Conservation (phyloP, 2,888 invertebrate genomes). For the Timema cristinae region DNA sequence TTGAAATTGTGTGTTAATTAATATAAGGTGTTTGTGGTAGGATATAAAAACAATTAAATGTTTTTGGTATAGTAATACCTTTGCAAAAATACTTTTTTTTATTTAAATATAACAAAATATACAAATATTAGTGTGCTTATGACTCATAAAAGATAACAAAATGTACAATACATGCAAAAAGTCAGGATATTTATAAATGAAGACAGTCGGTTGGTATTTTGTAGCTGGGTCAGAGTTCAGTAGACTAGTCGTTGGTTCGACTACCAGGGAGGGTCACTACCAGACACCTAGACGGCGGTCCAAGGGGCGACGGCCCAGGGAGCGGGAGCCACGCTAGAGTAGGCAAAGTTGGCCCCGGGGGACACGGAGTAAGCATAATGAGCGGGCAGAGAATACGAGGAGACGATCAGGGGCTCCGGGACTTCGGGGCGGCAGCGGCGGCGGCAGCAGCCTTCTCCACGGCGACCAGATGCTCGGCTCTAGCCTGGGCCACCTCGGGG, state of each 20-base stretch:
- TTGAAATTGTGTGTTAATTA: too few relatives aligned
- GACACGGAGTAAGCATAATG: slow-evolving; percentile 40
- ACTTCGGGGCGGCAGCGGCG: slow-evolving; percentile 37
- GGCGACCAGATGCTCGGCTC: slow-evolving; percentile 47
- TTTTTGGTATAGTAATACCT: too few relatives aligned
- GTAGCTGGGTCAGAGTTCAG: too few relatives aligned
- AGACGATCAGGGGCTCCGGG: slow-evolving; percentile 27
- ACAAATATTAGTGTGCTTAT: too few relatives aligned
- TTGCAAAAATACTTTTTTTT: too few relatives aligned
- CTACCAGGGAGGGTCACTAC: background rate
- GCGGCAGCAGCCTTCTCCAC: slow-evolving; percentile 32
- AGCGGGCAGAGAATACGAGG: slow-evolving; percentile 42
- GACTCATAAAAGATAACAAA: too few relatives aligned
- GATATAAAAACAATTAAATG: too few relatives aligned
- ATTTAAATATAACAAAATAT: too few relatives aligned
- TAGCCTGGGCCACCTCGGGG: slow-evolving; percentile 13
- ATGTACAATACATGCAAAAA: too few relatives aligned
- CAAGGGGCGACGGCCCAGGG: background rate
- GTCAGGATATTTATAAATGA: too few relatives aligned
- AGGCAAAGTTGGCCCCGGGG: slow-evolving; percentile 33
- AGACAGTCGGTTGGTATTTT: too few relatives aligned
- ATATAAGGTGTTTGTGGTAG: too few relatives aligned
- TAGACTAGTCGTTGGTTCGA: background rate
- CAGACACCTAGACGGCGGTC: background rate
- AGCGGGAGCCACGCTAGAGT: slow-evolving; percentile 14